A percentile compares a stretch with the other conserved stretches of the same genome.
Conservation (phyloP, 2,888 invertebrate species). For the Aromia moschata region DNA sequence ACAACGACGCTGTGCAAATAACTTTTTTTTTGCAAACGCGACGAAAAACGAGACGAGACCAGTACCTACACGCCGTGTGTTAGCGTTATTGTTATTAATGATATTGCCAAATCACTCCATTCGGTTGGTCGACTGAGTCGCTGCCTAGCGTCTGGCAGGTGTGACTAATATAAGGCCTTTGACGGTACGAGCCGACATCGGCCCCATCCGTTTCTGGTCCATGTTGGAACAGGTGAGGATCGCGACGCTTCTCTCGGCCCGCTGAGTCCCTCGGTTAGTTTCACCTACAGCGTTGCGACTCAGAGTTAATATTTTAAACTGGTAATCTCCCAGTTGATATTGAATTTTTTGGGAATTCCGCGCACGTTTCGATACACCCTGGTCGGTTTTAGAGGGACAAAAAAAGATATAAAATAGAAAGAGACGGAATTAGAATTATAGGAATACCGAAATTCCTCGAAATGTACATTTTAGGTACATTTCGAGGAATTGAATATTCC, state of each 20-base stretch:
- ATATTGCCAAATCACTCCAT: constrained; percentile 62
- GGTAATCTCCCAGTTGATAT: constrained; percentile 58
- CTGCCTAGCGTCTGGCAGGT: constrained; percentile 61
- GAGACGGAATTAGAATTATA: too few species aligned
- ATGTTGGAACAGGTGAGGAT: constrained; percentile 4
- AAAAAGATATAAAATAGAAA: too few species aligned
- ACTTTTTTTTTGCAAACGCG: background rate
- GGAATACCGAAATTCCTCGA: too few species aligned
- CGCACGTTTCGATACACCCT: constrained; percentile 32
- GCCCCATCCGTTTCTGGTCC: constrained; percentile 42
- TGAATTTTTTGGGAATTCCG: constrained; percentile 56
- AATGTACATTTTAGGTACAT: too few species aligned
- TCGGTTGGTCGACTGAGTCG: constrained; percentile 55
- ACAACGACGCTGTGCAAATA: background rate
- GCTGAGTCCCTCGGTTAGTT: constrained; percentile 48
- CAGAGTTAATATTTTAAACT: constrained; percentile 60
- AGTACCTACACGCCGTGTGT: constrained; percentile 46
- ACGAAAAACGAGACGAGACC: constrained; percentile 32
- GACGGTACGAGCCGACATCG: constrained; percentile 58
- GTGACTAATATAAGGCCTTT: constrained; percentile 63
- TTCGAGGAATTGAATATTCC: too few species aligned
- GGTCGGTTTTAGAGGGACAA: constrained; percentile 13
- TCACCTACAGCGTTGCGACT: constrained; percentile 61
- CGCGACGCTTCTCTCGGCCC: constrained; percentile 34
- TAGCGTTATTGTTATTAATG: constrained; percentile 57